Base-by-base conservation (phyloP, 2,797 vertebrate genomes). In the Allobates femoralis region DNA sequence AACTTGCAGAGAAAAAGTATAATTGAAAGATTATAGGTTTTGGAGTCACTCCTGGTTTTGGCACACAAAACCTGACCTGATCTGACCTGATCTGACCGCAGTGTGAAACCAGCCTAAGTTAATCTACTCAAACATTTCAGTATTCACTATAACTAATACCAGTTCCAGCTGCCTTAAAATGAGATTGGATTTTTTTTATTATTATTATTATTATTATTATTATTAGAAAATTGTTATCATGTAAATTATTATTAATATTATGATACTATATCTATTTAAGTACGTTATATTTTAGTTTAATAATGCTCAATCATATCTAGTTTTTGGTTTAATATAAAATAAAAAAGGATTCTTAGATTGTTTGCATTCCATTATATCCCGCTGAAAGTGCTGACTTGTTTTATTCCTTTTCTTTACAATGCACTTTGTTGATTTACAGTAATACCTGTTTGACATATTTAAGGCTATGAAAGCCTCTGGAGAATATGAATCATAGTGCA, bases 381-480 rank as follows among this genome's bases (percentile, higher is more conserved):
- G 21, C 30, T 3, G 53, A 85, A 85, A 81, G n/a, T 80, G 82
- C 81, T 84, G 82, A 84, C 55, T 75, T 84, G 86, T 62, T 84
- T 83, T 56, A 58, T 41, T 71, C 32, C 37, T 62, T 55, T 71
- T 60, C 64, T 79, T 84, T 66, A 58, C 50, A 23, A 41, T 87
- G 71, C 41, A 73, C 46, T 75, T 84, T 74, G 32, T 79, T 87
- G 86, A 87, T 87, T 84, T 87, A 87, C 66, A 87, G 67, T 75
- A 87, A 87, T 80, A 87, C 81, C 46, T 64, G 53, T 87, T 79
- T 80, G 76, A 84, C 81, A 84, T 84, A 84, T 84, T 87, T 84
- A 84, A 87, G 66, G 67, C 41, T 55, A 41, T 55, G 66, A 64
- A 37, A 32, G 41, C 56, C 76, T 87, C 79, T 60, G 66, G 86